Percentiles rank a stretch among this genome's conserved stretches.
phyloP scores from a whole-genome alignment of 2,888 invertebrate species.

The Apamea crenata region DNA sequence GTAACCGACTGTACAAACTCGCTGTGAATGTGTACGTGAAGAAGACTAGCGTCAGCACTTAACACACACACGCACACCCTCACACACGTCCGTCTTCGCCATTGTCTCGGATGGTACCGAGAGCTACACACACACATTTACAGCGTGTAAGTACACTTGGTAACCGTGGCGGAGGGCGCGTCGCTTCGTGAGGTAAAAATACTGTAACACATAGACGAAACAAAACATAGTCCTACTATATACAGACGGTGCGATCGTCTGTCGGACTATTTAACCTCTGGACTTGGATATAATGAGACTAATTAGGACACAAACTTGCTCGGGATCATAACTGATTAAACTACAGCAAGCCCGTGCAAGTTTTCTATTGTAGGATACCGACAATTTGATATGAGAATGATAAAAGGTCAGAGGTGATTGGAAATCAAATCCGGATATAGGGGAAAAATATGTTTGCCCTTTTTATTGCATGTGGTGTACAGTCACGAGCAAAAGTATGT shows the following conservation, averaged over 20 bases:
- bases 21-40: not conserved
- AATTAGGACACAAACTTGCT: constrained; percentile 44
- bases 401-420: not conserved
- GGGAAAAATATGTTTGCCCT: not conserved
- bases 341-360: not conserved
- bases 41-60: too few relatives aligned
- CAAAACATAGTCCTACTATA: not conserved
- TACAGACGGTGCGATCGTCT: not conserved
- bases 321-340: too few relatives aligned
- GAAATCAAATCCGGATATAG: not conserved
- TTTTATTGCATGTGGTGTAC: not conserved
- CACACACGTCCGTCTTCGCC: not conserved
- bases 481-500: too few relatives aligned
- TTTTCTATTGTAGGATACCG: constrained; percentile 2
- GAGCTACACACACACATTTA: too few relatives aligned
- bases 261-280: constrained; percentile 47
- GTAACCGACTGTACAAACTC: not conserved
- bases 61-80: too few relatives aligned
- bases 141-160: too few relatives aligned
- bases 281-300: constrained; percentile 28
- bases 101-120: not conserved
- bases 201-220: not conserved
- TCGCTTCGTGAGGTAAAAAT: not conserved
- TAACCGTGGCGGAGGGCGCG: too few relatives aligned
- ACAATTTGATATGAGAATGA: not conserved